phyloP scores from a whole-genome alignment of 2,888 invertebrate species.

The Tineola bisselliella region DNA sequence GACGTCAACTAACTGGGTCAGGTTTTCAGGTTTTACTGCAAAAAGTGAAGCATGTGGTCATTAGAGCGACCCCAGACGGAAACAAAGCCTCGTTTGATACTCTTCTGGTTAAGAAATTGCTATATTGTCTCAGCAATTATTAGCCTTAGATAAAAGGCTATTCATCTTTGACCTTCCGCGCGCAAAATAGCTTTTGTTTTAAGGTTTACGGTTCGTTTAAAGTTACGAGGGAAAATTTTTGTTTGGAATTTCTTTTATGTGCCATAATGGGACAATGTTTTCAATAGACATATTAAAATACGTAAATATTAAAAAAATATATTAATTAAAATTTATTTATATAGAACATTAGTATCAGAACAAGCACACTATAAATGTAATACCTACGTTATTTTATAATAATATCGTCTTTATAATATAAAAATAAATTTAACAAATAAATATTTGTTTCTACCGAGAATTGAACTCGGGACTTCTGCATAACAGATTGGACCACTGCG shows the following conservation, averaged over 20 bases:
- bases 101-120: slow-evolving; percentile 15
- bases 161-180: neutral
- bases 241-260: neutral
- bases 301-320: too few relatives aligned
- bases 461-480: too few relatives aligned
- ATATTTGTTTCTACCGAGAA: too few relatives aligned
- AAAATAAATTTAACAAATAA: too few relatives aligned
- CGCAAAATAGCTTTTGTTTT: neutral
- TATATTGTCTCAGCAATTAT: slow-evolving; percentile 1
- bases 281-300: too few relatives aligned
- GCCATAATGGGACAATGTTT: neutral
- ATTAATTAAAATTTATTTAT: too few relatives aligned
- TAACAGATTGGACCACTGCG: too few relatives aligned
- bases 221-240: neutral
- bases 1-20: slow-evolving; percentile 28
- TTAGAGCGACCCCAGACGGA: slow-evolving; percentile 18
- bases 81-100: neutral
- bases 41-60: slow-evolving; percentile 27
- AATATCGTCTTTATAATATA: too few relatives aligned
- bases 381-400: too few relatives aligned
- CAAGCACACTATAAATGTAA: too few relatives aligned
- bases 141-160: neutral
- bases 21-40: slow-evolving; percentile 20
- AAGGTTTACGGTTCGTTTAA: neutral
- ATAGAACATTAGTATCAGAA: too few relatives aligned